Evolutionary conservation across 2,113 vertebrate genomes (phyloP).

Genomic region (Hydrochoerus hydrochaeris): DNA sequence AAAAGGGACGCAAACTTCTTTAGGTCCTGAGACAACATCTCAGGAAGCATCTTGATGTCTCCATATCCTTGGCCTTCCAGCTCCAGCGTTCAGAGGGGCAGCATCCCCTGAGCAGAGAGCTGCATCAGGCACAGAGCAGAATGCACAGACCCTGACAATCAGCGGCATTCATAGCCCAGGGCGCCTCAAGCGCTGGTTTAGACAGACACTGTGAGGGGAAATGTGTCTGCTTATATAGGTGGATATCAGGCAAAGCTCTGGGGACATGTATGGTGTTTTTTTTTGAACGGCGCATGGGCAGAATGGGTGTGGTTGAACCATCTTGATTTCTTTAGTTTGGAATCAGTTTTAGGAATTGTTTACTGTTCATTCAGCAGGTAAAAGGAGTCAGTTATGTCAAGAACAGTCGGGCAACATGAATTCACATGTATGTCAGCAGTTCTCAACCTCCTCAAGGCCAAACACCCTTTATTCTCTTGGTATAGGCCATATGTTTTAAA

Average conservation of each 20-base stretch:
- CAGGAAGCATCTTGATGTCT: not conserved
- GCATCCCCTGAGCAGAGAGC: not conserved
- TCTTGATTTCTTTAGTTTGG: not conserved
- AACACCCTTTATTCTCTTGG: not conserved
- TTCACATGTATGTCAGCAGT: not conserved
- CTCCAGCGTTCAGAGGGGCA: not conserved
- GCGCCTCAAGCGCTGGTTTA: not conserved
- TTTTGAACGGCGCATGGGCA: not conserved
- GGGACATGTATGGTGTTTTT: not conserved
- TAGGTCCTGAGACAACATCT: not conserved
- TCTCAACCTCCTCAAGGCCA: not conserved
- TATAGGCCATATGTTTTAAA: slow-evolving; percentile 12
- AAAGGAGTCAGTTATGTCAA: not conserved
- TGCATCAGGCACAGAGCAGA: not conserved
- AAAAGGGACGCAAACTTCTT: not conserved
- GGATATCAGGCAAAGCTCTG: not conserved
- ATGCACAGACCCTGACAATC: not conserved
- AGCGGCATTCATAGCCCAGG: not conserved
- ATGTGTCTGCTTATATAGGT: not conserved
- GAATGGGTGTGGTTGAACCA: not conserved
- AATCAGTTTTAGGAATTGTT: not conserved
- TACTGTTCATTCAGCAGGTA: not conserved
- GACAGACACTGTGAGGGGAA: not conserved
- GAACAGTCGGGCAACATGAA: not conserved
- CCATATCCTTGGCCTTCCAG: not conserved